These are phyloP conservation scores for Propithecus deckenii DNA, from an alignment of 2,797 vertebrate genomes.

Conservation along the genomic window DNA sequence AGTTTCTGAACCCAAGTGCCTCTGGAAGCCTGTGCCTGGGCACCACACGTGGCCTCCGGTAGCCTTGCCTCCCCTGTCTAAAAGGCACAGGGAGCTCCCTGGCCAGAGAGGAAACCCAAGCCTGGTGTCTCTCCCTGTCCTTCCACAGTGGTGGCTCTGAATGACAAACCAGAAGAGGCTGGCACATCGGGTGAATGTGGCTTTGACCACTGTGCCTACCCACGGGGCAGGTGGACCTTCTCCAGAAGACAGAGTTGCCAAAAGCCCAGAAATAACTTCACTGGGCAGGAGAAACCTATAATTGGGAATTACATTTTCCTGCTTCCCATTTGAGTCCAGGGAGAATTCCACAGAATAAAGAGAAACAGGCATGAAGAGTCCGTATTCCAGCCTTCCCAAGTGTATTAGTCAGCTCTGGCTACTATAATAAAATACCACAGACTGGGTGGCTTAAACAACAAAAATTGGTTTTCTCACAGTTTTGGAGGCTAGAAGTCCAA, in stretches of 20 bases:
- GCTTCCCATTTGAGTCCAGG: not conserved
- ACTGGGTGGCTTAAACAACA: not conserved
- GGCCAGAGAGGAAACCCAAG: not conserved
- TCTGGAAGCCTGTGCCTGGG: not conserved
- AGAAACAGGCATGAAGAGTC: rapidly evolving
- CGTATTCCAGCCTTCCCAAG: not conserved
- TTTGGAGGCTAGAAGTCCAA: not conserved
- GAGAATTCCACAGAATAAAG: not conserved
- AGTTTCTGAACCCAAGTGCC: rapidly evolving
- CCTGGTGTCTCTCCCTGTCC: not conserved
- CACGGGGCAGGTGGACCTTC: not conserved
- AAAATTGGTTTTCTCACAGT: not conserved
- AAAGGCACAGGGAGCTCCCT: not conserved
- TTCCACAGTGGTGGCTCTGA: not conserved
- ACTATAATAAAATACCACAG: rapidly evolving
- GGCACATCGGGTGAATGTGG: rapidly evolving
- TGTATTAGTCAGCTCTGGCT: not conserved
- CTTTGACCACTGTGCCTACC: not conserved
- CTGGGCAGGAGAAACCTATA: not conserved
- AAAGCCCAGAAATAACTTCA: not conserved
- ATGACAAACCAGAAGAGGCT: not conserved
- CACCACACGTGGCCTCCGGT: not conserved
- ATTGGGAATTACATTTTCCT: not conserved
- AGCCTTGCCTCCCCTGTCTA: not conserved
- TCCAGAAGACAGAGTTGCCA: not conserved